Percentiles rank a stretch among this genome's conserved stretches.
Evolutionary conservation across 2,113 vertebrate genomes (phyloP).

Genomic region (Plectropomus leopardus): DNA sequence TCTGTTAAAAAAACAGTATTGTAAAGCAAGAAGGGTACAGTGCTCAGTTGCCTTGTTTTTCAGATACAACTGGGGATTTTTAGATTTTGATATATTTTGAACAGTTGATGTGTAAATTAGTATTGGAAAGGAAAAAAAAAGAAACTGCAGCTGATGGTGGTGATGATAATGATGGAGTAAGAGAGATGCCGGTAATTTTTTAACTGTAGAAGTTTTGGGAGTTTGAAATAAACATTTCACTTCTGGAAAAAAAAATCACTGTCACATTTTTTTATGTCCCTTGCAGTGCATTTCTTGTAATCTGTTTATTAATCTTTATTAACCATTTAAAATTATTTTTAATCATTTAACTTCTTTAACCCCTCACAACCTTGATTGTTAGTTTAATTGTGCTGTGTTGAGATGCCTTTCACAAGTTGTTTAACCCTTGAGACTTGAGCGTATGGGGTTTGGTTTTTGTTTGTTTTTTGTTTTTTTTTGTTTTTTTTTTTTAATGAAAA

Average conservation of each 20-base stretch:
- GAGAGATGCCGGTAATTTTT: slow-evolving; percentile 34
- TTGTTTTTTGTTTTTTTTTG: too few species aligned
- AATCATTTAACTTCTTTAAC: background rate
- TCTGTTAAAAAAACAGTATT: slow-evolving; percentile 49
- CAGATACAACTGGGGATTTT: slow-evolving; percentile 35
- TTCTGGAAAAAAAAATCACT: slow-evolving; percentile 30
- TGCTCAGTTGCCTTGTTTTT: slow-evolving; percentile 61
- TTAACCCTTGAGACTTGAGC: too few species aligned
- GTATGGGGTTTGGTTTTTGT: too few species aligned
- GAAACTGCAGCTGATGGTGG: background rate
- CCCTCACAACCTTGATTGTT: too few species aligned
- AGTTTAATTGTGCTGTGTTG: too few species aligned
- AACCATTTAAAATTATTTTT: too few species aligned
- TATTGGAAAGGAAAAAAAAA: slow-evolving; percentile 24
- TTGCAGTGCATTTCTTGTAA: background rate
- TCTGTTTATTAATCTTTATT: too few species aligned
- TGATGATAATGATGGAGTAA: slow-evolving; percentile 1
- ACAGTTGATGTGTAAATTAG: slow-evolving; percentile 54
- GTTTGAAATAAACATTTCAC: slow-evolving; percentile 78
- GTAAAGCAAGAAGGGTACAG: slow-evolving; percentile 48
- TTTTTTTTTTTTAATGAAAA: too few species aligned
- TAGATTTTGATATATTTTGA: slow-evolving; percentile 74
- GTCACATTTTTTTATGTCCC: background rate
- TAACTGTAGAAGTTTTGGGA: slow-evolving; percentile 59
- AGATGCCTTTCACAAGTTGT: too few species aligned